phyloP scores from a whole-genome alignment of 2,888 invertebrate genomes.

The Phyto melanocephala region DNA sequence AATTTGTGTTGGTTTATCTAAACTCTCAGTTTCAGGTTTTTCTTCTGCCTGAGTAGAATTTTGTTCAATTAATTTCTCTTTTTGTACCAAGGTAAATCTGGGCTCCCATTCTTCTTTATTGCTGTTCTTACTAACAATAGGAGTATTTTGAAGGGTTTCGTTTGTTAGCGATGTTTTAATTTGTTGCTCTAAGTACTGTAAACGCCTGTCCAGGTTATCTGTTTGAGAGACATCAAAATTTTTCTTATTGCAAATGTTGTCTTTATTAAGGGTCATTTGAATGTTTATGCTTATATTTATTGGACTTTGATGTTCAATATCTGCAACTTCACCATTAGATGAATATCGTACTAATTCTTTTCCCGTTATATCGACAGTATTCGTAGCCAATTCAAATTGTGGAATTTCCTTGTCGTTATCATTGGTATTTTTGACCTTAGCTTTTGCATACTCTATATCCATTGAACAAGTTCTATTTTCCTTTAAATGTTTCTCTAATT shows the following conservation, averaged over 20 bases:
- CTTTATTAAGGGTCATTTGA: conserved; percentile 74
- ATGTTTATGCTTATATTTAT: conserved; percentile 76
- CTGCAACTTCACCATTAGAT: conserved; percentile 71
- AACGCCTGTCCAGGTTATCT: conserved; percentile 66
- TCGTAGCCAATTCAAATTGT: conserved; percentile 55
- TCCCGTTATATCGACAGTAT: conserved; percentile 70
- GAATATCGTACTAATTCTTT: conserved; percentile 74
- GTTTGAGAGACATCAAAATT: conserved; percentile 68
- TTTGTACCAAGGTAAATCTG: background rate
- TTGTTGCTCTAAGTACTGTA: conserved; percentile 72
- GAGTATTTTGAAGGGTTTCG: background rate
- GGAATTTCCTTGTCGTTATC: conserved; percentile 26
- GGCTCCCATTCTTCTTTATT: background rate
- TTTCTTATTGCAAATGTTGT: conserved; percentile 61
- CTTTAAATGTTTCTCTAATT: conserved; percentile 74
- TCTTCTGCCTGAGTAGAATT: background rate
- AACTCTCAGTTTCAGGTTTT: background rate
- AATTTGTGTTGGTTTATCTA: background rate
- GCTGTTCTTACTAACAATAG: background rate
- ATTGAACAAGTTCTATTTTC: conserved; percentile 68
- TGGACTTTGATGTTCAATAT: conserved; percentile 70
- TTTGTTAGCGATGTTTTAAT: conserved; percentile 61
- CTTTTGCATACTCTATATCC: conserved; percentile 69
- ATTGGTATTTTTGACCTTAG: conserved; percentile 51
- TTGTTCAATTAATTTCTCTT: background rate